phyloP scores from a whole-genome alignment of 2,113 vertebrate genomes.

The Platichthys flesus region DNA sequence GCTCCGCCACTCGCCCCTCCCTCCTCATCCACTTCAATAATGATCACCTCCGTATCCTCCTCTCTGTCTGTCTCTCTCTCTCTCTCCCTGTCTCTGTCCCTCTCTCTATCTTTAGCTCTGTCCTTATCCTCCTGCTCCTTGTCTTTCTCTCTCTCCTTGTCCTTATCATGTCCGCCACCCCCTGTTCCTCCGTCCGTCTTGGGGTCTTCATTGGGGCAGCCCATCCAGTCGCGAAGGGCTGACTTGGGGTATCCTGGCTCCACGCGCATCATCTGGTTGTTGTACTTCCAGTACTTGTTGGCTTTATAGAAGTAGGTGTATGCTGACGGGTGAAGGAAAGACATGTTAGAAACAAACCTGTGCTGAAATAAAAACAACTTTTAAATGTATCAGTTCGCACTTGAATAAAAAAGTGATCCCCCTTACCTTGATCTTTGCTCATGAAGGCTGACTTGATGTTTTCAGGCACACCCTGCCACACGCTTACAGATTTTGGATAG shows the following conservation, averaged over 20 bases:
- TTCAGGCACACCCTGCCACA: slow-evolving; percentile 91
- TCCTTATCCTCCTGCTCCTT: slow-evolving; percentile 57
- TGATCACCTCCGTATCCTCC: slow-evolving; percentile 84
- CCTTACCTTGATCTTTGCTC: slow-evolving; percentile 89
- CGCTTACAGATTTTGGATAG: slow-evolving; percentile 87
- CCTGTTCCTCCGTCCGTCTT: slow-evolving; percentile 75
- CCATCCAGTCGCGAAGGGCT: slow-evolving; percentile 89
- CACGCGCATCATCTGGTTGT: slow-evolving; percentile 90
- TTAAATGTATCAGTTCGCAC: not conserved
- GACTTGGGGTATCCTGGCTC: slow-evolving; percentile 92
- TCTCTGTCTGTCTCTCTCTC: slow-evolving; percentile 39
- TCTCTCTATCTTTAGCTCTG: slow-evolving; percentile 48
- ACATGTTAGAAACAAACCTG: slow-evolving; percentile 6
- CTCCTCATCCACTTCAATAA: slow-evolving; percentile 83
- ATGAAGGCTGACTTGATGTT: slow-evolving; percentile 88
- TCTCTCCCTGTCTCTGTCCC: slow-evolving; percentile 41
- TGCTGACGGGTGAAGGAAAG: slow-evolving; percentile 67
- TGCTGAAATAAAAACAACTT: not conserved
- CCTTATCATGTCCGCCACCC: slow-evolving; percentile 71
- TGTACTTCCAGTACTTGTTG: slow-evolving; percentile 95
- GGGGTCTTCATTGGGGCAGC: slow-evolving; percentile 84
- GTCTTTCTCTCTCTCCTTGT: slow-evolving; percentile 63
- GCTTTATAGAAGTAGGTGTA: slow-evolving; percentile 94
- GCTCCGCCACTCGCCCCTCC: slow-evolving; percentile 47
- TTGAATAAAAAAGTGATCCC: too few species aligned